Conservation (phyloP, 2,113 vertebrate species). For the Herpailurus yagouaroundi region DNA sequence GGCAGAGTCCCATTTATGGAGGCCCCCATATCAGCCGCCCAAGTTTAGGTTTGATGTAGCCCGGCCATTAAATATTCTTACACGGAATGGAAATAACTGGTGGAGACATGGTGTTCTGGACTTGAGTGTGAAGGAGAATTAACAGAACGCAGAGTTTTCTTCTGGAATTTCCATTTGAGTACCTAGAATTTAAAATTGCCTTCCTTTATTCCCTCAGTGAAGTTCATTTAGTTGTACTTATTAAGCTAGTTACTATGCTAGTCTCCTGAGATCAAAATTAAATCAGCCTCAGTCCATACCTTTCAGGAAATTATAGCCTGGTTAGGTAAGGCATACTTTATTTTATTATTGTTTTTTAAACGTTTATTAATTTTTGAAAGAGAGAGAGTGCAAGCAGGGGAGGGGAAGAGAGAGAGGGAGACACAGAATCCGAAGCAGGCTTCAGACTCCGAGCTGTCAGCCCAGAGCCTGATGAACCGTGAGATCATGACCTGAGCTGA, state of each 20-base stretch:
- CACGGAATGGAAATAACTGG: not conserved
- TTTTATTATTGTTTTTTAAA: no score
- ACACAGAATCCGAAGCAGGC: no score
- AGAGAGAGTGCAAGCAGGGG: no score
- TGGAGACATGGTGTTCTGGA: not conserved
- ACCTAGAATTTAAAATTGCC: conserved; percentile 3
- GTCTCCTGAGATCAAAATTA: conserved; percentile 1
- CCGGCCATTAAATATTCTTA: not conserved
- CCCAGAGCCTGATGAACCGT: no score
- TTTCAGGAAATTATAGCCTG: not conserved
- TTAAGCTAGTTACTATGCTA: not conserved
- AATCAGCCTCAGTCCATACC: not conserved
- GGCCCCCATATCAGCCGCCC: not conserved
- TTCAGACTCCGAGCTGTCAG: no score
- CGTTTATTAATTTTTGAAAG: no score
- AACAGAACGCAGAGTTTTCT: not conserved
- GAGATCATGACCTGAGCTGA: no score
- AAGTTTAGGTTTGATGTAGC: not conserved
- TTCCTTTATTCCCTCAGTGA: not conserved
- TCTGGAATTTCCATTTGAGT: conserved; percentile 27
- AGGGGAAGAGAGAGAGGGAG: no score
- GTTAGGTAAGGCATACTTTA: not conserved
- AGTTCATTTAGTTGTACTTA: not conserved
- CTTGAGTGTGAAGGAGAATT: not conserved
- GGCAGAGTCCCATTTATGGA: not conserved